Percentiles rank a stretch among this genome's conserved stretches.
Conservation (phyloP, 2,888 invertebrate genomes). For the Erynnis tages region DNA sequence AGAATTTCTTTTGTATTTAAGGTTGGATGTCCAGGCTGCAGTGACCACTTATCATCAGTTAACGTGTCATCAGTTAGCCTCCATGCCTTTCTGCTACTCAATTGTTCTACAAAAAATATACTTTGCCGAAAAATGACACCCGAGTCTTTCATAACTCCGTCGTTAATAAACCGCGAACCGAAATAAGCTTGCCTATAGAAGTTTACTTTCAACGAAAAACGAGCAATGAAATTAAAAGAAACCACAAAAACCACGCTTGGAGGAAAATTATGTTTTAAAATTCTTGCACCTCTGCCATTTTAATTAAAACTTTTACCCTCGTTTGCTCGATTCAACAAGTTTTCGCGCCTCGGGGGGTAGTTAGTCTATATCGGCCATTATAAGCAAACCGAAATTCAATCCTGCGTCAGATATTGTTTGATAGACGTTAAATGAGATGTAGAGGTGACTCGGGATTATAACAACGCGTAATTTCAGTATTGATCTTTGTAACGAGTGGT, state of each 20-base stretch:
- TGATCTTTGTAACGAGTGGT: too few species aligned
- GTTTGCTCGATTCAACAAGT: slow-evolving; percentile 17
- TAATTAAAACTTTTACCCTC: slow-evolving; percentile 25
- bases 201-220: neutral
- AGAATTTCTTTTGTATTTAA: neutral
- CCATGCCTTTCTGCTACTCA: too few species aligned
- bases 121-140: too few species aligned
- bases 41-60: too few species aligned
- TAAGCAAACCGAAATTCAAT: neutral
- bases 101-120: too few species aligned
- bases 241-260: slow-evolving; percentile 10
- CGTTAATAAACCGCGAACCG: neutral
- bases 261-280: slow-evolving; percentile 19
- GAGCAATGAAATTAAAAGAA: slow-evolving; percentile 23
- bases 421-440: too few species aligned
- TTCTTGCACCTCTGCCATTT: slow-evolving; percentile 14
- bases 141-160: neutral
- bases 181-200: slow-evolving; percentile 1
- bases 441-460: too few species aligned
- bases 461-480: too few species aligned
- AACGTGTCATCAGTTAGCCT: too few species aligned
- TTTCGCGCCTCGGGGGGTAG: slow-evolving; percentile 2
- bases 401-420: neutral
- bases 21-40: too few species aligned
- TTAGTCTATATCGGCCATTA: slow-evolving; percentile 7